Evolutionary conservation across 2,113 vertebrate genomes (phyloP), one percentile per base, ranked within the genome.

Genomic region (Cairina moschata): DNA sequence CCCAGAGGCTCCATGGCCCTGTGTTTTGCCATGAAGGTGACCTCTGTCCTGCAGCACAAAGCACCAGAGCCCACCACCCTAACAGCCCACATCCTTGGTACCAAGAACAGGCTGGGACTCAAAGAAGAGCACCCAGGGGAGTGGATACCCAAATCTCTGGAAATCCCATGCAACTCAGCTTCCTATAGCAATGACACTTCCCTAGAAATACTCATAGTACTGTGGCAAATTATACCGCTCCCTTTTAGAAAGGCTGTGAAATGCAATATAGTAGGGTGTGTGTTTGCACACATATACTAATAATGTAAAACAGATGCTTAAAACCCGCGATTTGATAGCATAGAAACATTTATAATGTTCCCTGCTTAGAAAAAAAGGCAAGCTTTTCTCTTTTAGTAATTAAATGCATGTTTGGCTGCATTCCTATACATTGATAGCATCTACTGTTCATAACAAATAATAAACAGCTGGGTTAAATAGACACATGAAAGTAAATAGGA

Each of bases 271-370:
- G 22, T 31, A n/a, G 50, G 7, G 25, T 26, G 11, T n/a, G 8
- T 78, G 50, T 82, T 90, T 73, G 67, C 46, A 88, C 17, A 48
- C 46, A 60, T 29, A 34, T 7, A 54, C 3, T 72, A 89, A 22
- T 38, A 56, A 83, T 60, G 55, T 63, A 55, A 88, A 95, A 81
- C 86, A 83, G 83, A 83, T 86, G 56, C 52, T 88, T 74, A 83
- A 81, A 92, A 1, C 28, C 42, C 38, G 86, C 6, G 3, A 40
- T 91, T 87, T 91, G 42, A 72, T 67, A 71, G 69, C 74, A n/a
- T 50, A 63, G 21, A 88, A 77, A 76, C 2, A 13, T 85, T 90
- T 54, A 63, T 55, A 74, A 83, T 48, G 23, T 73, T 91, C 65
- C 59, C 36, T 80, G 52, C 17, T 50, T 36, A 85, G 71, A 69